Percentiles rank a stretch among this genome's conserved stretches.
phyloP scores from a whole-genome alignment of 2,888 invertebrate genomes.

The Ophion ventricosus region DNA sequence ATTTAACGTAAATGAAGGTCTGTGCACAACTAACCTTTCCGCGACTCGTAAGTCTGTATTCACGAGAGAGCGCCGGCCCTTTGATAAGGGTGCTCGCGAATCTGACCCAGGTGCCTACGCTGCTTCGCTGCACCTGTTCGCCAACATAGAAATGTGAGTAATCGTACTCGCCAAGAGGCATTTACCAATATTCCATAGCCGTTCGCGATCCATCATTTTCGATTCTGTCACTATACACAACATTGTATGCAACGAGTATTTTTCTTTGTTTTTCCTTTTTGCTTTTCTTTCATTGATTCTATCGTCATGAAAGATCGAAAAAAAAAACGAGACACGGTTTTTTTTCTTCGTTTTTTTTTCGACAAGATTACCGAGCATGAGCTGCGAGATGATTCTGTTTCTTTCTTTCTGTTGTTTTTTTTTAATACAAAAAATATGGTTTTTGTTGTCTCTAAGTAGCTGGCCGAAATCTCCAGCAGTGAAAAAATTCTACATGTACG shows the following conservation, averaged over 20 bases:
- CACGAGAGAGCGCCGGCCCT: constrained; percentile 94
- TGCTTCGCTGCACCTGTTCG: constrained; percentile 93
- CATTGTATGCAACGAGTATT: constrained; percentile 30
- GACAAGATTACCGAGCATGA: constrained; percentile 45
- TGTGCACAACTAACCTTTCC: constrained; percentile 83
- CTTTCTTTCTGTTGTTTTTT: neutral
- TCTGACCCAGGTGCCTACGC: constrained; percentile 92
- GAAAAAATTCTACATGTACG: neutral
- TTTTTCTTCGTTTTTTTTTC: constrained; percentile 20
- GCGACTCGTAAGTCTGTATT: constrained; percentile 79
- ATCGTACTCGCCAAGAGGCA: constrained; percentile 55
- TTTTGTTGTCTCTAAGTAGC: neutral
- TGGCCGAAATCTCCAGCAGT: neutral
- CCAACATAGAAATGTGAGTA: constrained; percentile 80
- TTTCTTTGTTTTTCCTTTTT: constrained; percentile 15
- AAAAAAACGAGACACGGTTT: constrained; percentile 68
- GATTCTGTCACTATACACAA: neutral
- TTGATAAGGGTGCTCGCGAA: constrained; percentile 99
- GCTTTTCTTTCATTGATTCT: constrained; percentile 37
- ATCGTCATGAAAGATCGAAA: constrained; percentile 51
- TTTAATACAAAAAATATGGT: neutral
- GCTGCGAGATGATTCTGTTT: constrained; percentile 29
- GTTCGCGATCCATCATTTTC: constrained; percentile 43
- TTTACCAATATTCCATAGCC: constrained; percentile 64
- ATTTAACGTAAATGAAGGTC: constrained; percentile 74